These are phyloP conservation scores for Antechinus flavipes DNA, from an alignment of 2,113 vertebrate species.

Conservation along the genomic window DNA sequence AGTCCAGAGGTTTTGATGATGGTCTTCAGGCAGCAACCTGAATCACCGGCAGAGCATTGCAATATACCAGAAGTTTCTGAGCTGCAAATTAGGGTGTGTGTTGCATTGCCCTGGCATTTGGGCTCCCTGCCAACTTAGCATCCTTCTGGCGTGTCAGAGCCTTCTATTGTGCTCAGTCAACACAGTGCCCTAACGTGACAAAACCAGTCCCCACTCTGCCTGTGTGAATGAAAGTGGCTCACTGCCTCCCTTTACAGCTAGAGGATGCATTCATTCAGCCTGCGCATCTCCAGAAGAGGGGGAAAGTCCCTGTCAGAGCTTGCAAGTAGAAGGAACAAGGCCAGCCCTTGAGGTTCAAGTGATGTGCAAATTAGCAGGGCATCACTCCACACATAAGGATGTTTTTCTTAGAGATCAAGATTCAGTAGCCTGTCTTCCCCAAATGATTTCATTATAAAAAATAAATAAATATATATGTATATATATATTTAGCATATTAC, in stretches of 20 bases:
- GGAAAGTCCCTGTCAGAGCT: neutral
- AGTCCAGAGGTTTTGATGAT: neutral
- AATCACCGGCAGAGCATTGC: neutral
- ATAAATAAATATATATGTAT: conserved; percentile 45
- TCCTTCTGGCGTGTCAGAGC: neutral
- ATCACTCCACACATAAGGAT: neutral
- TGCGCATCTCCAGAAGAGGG: neutral
- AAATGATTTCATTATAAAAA: conserved; percentile 41
- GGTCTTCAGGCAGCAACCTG: neutral
- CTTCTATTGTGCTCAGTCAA: neutral
- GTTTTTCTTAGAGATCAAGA: conserved; percentile 27
- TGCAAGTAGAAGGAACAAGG: conserved; percentile 29
- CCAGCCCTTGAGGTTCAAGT: neutral
- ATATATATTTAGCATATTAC: conserved; percentile 51
- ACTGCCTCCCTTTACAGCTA: neutral
- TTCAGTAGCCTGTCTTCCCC: conserved; percentile 60
- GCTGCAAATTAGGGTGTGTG: neutral
- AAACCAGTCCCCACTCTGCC: neutral
- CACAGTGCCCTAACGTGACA: neutral
- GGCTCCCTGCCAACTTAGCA: neutral
- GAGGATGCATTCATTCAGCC: neutral
- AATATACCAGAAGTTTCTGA: neutral
- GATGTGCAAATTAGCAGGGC: neutral
- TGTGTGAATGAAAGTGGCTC: neutral
- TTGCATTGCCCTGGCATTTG: neutral